Conservation (phyloP, 2,113 vertebrate genomes). For the Apeltes quadracus region DNA sequence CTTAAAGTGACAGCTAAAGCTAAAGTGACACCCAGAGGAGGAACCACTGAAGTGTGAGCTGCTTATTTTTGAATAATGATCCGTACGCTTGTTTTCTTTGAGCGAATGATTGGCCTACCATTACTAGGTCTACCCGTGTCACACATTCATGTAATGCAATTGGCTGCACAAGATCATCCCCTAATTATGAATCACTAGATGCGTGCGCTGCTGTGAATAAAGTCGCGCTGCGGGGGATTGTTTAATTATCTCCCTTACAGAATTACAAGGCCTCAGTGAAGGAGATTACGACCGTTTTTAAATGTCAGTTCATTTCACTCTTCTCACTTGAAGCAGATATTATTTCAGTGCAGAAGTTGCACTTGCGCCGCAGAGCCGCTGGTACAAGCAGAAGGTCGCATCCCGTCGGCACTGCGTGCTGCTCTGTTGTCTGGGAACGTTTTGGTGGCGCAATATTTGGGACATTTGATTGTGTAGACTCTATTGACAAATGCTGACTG, state of each 20-base stretch:
- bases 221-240: slow-evolving; percentile 23
- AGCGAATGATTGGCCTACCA: slow-evolving; percentile 22
- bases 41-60: slow-evolving; percentile 13
- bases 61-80: slow-evolving; percentile 36
- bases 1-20: neutral
- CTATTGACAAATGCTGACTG: slow-evolving; percentile 27
- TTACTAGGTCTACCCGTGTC: slow-evolving; percentile 17
- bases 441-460: slow-evolving; percentile 20
- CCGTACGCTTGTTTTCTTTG: slow-evolving; percentile 9
- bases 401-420: slow-evolving; percentile 3
- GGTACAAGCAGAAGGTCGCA: neutral
- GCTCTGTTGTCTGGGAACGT: neutral
- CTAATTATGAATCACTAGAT: slow-evolving; percentile 33
- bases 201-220: slow-evolving; percentile 37
- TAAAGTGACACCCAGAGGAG: slow-evolving; percentile 14
- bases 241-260: slow-evolving; percentile 46
- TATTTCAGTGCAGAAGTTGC: neutral
- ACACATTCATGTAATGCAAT: slow-evolving; percentile 36
- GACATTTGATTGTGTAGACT: slow-evolving; percentile 9
- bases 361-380: slow-evolving; percentile 4
- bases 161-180: slow-evolving; percentile 25
- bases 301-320: slow-evolving; percentile 39
- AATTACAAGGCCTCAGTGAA: slow-evolving; percentile 46
- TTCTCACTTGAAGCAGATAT: slow-evolving; percentile 17
- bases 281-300: slow-evolving; percentile 44